These are phyloP conservation scores for Phragmatobia fuliginosa DNA, from an alignment of 2,888 invertebrate species.

Conservation along the genomic window DNA sequence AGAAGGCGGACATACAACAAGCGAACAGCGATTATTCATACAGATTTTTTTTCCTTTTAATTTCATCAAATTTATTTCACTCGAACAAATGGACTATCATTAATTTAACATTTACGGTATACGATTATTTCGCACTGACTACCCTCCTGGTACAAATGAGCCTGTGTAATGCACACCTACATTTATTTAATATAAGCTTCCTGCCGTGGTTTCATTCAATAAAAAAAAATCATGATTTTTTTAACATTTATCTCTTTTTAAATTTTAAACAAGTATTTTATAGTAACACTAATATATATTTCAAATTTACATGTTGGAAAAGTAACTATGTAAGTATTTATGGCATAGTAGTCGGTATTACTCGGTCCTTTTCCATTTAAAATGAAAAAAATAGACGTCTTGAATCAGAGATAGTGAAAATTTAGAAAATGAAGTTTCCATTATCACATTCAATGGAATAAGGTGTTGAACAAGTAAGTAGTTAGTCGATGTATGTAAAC, in stretches of 20 bases:
- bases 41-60: slow-evolving; percentile 67
- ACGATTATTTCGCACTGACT: slow-evolving; percentile 61
- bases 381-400: neutral
- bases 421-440: neutral
- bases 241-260: neutral
- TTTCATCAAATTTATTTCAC: slow-evolving; percentile 78
- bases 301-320: neutral
- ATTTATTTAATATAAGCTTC: slow-evolving; percentile 26
- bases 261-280: no score
- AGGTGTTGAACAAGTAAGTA: no score
- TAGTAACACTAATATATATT: no score
- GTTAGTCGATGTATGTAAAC: neutral
- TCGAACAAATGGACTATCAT: slow-evolving; percentile 71
- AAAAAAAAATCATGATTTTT: neutral
- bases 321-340: neutral
- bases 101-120: slow-evolving; percentile 72
- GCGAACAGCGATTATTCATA: slow-evolving; percentile 63
- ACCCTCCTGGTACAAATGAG: slow-evolving; percentile 52
- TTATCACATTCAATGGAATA: neutral
- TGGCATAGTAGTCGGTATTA: neutral
- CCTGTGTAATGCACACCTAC: slow-evolving; percentile 44
- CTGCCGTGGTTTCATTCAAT: neutral
- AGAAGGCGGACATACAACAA: slow-evolving; percentile 57
- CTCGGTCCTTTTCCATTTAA: neutral
- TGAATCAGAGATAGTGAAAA: neutral